These are phyloP conservation scores for Echeneis naucrates DNA, from an alignment of 2,797 vertebrate species.

Conservation along the genomic window DNA sequence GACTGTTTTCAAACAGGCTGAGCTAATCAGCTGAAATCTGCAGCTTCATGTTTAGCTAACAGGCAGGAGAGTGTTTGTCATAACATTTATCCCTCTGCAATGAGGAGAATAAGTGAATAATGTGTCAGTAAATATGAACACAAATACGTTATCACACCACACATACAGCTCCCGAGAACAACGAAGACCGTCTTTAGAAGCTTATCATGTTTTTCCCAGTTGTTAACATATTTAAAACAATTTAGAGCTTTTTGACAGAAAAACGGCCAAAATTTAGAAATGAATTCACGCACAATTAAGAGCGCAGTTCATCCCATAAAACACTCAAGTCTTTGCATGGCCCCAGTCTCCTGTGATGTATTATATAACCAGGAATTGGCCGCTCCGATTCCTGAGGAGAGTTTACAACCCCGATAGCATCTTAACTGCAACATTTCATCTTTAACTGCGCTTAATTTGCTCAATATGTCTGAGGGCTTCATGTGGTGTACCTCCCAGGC, in stretches of 20 bases:
- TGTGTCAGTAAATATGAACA: too few relatives aligned
- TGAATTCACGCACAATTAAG: neutral
- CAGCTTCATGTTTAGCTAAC: neutral
- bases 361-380: slow-evolving; percentile 20
- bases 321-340: slow-evolving; percentile 10
- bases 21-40: neutral
- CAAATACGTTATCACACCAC: neutral
- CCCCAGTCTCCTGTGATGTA: slow-evolving; percentile 1
- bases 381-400: slow-evolving; percentile 40
- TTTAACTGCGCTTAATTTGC: slow-evolving; percentile 63
- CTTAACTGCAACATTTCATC: slow-evolving; percentile 67
- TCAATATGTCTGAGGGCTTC: slow-evolving; percentile 54
- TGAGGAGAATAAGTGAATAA: neutral
- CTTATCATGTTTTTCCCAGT: neutral
- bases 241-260: neutral
- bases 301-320: slow-evolving; percentile 30
- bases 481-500: slow-evolving; percentile 25
- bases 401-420: slow-evolving; percentile 49
- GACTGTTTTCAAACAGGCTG: neutral
- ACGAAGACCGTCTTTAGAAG: neutral
- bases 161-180: neutral
- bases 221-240: neutral
- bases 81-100: neutral
- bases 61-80: neutral
- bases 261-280: neutral